These are phyloP conservation scores for Microchirus variegatus DNA, from an alignment of 2,797 vertebrate species.

Conservation along the genomic window DNA sequence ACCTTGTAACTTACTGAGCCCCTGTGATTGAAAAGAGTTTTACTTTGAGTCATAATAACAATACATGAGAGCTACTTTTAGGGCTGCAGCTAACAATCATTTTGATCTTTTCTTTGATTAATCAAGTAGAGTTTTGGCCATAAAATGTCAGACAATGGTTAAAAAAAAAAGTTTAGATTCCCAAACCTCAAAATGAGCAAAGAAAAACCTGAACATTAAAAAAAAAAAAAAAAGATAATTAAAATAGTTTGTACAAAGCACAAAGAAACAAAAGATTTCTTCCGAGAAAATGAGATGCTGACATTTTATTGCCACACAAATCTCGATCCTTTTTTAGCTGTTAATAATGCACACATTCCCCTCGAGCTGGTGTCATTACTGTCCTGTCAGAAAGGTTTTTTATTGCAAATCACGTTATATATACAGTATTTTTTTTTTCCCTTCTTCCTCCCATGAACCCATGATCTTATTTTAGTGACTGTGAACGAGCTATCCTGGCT, in stretches of 20 bases:
- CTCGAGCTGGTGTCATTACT: constrained; percentile 38
- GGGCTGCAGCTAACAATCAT: too few species aligned
- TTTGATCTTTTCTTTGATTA: too few species aligned
- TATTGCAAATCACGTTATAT: constrained; percentile 47
- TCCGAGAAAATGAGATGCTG: constrained; percentile 20
- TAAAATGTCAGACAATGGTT: too few species aligned
- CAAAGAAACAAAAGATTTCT: neutral
- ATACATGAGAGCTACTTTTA: neutral
- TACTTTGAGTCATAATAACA: neutral
- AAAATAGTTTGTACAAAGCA: too few species aligned
- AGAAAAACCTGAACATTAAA: too few species aligned
- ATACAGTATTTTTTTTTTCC: too few species aligned
- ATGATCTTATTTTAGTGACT: constrained; percentile 38
- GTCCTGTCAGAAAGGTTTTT: constrained; percentile 43
- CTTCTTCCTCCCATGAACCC: constrained; percentile 6
- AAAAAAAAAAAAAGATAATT: too few species aligned
- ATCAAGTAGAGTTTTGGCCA: too few species aligned
- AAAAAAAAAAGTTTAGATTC: too few species aligned
- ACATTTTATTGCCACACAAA: constrained; percentile 35
- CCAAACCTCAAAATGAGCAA: too few species aligned
- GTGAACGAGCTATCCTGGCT: constrained; percentile 8
- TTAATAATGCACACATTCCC: constrained; percentile 40
- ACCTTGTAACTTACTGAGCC: constrained; percentile 29
- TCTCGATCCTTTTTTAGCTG: constrained; percentile 27
- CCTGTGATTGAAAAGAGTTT: constrained; percentile 35